phyloP scores from a whole-genome alignment of 2,888 invertebrate species.

The Nemapogon koenigi region DNA sequence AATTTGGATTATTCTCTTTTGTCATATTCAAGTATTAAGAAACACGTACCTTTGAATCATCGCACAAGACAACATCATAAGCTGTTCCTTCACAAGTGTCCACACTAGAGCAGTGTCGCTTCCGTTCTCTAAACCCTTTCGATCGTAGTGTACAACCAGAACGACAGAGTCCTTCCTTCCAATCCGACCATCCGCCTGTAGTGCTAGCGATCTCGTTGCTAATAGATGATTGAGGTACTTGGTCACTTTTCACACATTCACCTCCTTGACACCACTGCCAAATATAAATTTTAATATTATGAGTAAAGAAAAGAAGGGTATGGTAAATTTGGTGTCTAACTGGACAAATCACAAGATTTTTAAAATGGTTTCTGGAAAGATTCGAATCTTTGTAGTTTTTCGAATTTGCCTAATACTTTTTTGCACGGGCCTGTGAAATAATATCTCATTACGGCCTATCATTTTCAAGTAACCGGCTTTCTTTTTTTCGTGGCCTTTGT shows the following conservation, averaged over 20 bases:
- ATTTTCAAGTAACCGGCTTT: no score
- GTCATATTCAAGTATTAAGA: no score
- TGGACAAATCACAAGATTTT: no score
- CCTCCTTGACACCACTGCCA: slow-evolving; percentile 73
- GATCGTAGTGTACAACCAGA: slow-evolving; percentile 73
- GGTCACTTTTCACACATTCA: slow-evolving; percentile 57
- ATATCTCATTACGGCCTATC: no score
- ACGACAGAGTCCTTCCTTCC: slow-evolving; percentile 66
- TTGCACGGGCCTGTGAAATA: background rate
- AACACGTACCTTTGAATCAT: slow-evolving; percentile 70
- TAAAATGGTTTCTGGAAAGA: background rate
- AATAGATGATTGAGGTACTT: slow-evolving; percentile 22
- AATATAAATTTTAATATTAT: background rate
- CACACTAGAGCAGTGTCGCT: slow-evolving; percentile 63
- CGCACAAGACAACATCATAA: slow-evolving; percentile 71
- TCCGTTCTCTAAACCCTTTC: slow-evolving; percentile 64
- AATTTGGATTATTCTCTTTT: no score
- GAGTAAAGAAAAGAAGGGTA: background rate
- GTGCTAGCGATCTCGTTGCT: no score
- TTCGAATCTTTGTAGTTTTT: background rate
- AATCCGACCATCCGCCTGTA: slow-evolving; percentile 72
- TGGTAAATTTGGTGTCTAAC: no score
- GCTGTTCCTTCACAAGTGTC: slow-evolving; percentile 68
- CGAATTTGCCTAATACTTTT: background rate
- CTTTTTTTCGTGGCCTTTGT: no score